A percentile compares a stretch with the other conserved stretches of the same genome.
phyloP scores from a whole-genome alignment of 2,113 vertebrate genomes.

The human (Homo sapiens) region GRCh38 chr6:169891501-169892000 shows the following conservation, averaged over 20 bases:
- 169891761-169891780: neutral
- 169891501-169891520: fast-evolving
- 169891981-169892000: fast-evolving
- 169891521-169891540: fast-evolving
- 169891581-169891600: fast-evolving
- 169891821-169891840: fast-evolving
- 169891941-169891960: too few relatives aligned
- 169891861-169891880: too few relatives aligned
- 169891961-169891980: too few relatives aligned
- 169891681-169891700: fast-evolving
- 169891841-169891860: fast-evolving
- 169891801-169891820: too few relatives aligned
- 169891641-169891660: fast-evolving
- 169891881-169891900: fast-evolving
- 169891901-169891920: fast-evolving
- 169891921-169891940: fast-evolving
- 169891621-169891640: fast-evolving
- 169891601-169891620: too few relatives aligned
- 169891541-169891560: fast-evolving
- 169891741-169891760: too few relatives aligned
- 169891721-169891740: fast-evolving
- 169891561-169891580: fast-evolving
- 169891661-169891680: fast-evolving
- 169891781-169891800: fast-evolving
- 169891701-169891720: too few relatives aligned